phyloP scores from a whole-genome alignment of 1,140 invertebrate genomes.

The Drosophila nigromelanica region DNA sequence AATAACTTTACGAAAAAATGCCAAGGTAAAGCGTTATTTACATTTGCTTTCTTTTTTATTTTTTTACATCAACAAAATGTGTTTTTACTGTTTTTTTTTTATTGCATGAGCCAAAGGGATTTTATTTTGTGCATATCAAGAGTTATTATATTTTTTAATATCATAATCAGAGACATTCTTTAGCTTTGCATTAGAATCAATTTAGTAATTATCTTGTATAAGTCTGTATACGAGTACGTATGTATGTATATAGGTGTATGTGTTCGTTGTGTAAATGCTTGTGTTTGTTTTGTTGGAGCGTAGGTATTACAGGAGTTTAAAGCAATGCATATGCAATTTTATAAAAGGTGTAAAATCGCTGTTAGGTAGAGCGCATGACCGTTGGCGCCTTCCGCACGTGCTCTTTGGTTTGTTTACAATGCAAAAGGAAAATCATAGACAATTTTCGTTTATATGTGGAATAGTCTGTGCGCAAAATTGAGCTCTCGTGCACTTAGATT shows the following conservation, averaged over 20 bases:
- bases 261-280: slow-evolving; percentile 2
- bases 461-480: slow-evolving; percentile 1
- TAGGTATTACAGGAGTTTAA: slow-evolving; percentile 30
- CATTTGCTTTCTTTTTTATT: slow-evolving; percentile 37
- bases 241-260: slow-evolving; percentile 11
- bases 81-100: slow-evolving; percentile 16
- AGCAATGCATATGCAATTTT: slow-evolving; percentile 79
- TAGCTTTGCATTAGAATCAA: slow-evolving; percentile 49
- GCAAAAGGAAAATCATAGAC: neutral
- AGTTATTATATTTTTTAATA: slow-evolving; percentile 14
- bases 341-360: slow-evolving; percentile 51
- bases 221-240: slow-evolving; percentile 11
- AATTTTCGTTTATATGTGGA: neutral
- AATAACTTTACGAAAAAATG: slow-evolving; percentile 41
- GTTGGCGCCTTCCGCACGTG: slow-evolving; percentile 43
- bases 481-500: slow-evolving; percentile 3
- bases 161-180: slow-evolving; percentile 40
- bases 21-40: slow-evolving; percentile 73
- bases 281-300: slow-evolving; percentile 21
- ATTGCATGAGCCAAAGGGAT: slow-evolving; percentile 31
- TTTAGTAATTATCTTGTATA: slow-evolving; percentile 39
- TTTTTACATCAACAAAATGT: slow-evolving; percentile 13
- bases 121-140: slow-evolving; percentile 29
- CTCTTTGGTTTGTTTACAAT: slow-evolving; percentile 55
- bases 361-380: slow-evolving; percentile 54